A percentile compares a stretch with the other conserved stretches of the same genome.
phyloP scores from a whole-genome alignment of 2,113 vertebrate genomes.

The Lophotis ruficrista region DNA sequence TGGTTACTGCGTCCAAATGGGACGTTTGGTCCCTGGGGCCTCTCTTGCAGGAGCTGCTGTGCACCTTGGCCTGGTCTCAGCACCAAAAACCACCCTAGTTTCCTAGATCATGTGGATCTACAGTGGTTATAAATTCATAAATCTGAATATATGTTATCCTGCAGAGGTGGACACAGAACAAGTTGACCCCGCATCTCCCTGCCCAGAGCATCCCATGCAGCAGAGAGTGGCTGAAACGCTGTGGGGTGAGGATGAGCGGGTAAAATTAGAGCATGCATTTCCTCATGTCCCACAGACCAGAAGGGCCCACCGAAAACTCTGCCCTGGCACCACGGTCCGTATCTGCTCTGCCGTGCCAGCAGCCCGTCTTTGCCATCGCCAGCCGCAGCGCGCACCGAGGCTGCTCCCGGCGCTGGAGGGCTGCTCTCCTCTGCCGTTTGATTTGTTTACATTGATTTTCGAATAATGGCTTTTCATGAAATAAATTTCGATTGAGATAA shows the following conservation, averaged over 20 bases:
- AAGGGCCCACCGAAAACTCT: background rate
- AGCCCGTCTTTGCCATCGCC: accelerated
- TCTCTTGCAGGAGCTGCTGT: background rate
- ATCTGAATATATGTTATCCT: background rate
- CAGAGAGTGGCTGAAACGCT: background rate
- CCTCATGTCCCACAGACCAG: background rate
- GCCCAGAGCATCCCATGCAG: background rate
- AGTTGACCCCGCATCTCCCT: accelerated
- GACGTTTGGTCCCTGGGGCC: background rate
- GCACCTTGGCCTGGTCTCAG: background rate
- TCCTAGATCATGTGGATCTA: background rate
- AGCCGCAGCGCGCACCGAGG: background rate
- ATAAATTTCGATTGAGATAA: background rate
- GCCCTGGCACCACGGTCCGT: accelerated
- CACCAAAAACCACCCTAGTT: background rate
- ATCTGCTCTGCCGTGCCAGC: background rate
- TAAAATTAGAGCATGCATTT: background rate
- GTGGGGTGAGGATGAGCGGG: background rate
- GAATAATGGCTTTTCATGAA: background rate
- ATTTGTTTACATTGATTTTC: background rate
- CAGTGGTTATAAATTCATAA: background rate
- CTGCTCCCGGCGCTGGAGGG: background rate
- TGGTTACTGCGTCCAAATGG: background rate
- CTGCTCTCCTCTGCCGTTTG: background rate
- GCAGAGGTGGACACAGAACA: background rate